A percentile compares a stretch with the other conserved stretches of the same genome.
These are phyloP conservation scores for Talpa occidentalis DNA, from an alignment of 2,113 vertebrate species.

Conservation along the genomic window DNA sequence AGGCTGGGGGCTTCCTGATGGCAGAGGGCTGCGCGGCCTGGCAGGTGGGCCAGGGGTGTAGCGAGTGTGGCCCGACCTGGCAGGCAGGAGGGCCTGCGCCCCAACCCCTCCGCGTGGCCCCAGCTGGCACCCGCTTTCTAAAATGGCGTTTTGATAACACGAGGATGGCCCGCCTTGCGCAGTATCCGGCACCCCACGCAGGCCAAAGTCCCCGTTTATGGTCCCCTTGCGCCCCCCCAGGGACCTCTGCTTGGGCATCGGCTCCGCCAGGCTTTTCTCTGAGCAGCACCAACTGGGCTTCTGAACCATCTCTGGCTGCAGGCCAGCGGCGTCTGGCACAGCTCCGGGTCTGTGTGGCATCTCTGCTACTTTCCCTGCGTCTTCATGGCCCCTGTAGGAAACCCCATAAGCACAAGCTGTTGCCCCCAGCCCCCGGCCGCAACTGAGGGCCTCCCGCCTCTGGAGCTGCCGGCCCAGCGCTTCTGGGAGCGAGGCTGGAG, in stretches of 20 bases:
- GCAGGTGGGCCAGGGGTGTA: rapidly evolving
- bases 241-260: background rate
- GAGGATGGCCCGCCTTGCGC: background rate
- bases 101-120: background rate
- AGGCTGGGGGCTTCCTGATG: background rate
- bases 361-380: no score
- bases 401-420: no score
- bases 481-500: no score
- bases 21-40: background rate
- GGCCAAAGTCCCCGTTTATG: background rate
- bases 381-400: no score
- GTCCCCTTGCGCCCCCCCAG: rapidly evolving
- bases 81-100: background rate
- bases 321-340: rapidly evolving
- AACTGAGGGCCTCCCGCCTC: no score
- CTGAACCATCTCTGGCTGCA: rapidly evolving
- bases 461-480: no score
- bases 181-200: no score
- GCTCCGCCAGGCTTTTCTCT: background rate
- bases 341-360: no score
- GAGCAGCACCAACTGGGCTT: rapidly evolving
- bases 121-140: background rate
- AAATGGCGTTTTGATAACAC: background rate
- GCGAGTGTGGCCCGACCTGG: background rate
- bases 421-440: no score